These are phyloP conservation scores for Acrocephalus scirpaceus DNA, from an alignment of 2,797 vertebrate genomes.

Conservation along the genomic window DNA sequence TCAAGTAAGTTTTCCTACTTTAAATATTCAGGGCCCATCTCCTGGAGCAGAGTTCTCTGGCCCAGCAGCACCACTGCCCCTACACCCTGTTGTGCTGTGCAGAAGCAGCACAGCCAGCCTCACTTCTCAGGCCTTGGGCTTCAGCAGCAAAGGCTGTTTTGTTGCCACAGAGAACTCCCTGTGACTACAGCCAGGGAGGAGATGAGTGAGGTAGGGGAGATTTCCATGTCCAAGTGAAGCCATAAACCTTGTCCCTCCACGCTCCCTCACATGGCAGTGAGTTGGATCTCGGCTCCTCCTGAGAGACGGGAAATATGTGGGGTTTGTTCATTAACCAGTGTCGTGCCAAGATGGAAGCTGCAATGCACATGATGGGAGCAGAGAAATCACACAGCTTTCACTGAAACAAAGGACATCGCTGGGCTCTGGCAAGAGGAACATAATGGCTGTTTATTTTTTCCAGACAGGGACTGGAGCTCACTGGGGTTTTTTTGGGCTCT, in stretches of 20 bases:
- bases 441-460: neutral
- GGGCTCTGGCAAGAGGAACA: neutral
- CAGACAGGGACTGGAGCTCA: neutral
- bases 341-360: neutral
- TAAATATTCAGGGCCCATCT: neutral
- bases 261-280: neutral
- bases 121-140: neutral
- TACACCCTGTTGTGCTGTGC: neutral
- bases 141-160: neutral
- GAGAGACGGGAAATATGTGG: neutral
- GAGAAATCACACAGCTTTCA: neutral
- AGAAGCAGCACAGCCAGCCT: neutral
- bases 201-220: neutral
- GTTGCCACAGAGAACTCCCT: neutral
- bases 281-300: neutral
- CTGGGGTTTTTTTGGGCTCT: neutral
- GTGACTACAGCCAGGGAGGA: neutral
- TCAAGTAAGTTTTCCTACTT: neutral
- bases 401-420: neutral
- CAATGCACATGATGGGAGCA: neutral
- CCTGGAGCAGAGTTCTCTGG: neutral
- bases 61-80: neutral
- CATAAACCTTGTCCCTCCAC: rapidly evolving
- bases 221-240: neutral
- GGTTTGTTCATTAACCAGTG: neutral